phyloP scores from a whole-genome alignment of 2,113 vertebrate genomes.

The Calyptomena viridis region DNA sequence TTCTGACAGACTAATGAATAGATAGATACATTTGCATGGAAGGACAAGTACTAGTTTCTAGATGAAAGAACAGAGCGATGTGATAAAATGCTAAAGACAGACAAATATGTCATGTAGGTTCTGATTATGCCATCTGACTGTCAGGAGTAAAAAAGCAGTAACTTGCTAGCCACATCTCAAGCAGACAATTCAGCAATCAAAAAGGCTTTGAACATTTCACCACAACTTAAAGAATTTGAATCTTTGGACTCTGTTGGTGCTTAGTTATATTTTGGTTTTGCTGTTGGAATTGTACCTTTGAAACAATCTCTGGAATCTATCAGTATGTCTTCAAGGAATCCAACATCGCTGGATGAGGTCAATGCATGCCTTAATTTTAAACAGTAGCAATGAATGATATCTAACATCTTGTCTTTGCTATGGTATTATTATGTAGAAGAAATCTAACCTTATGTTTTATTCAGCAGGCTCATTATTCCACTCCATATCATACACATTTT shows the following conservation, averaged over 20 bases:
- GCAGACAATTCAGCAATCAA: neutral
- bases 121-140: conserved; percentile 31
- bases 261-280: neutral
- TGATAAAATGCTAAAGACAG: conserved; percentile 34
- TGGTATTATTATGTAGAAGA: neutral
- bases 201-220: conserved; percentile 17
- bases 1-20: conserved; percentile 62
- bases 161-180: neutral
- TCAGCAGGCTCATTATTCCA: neutral
- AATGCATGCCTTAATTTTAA: neutral
- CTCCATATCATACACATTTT: neutral
- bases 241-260: neutral
- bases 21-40: conserved; percentile 16
- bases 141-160: neutral
- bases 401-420: neutral
- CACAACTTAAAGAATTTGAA: conserved; percentile 19
- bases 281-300: neutral
- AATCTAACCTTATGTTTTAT: neutral
- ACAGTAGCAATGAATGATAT: neutral
- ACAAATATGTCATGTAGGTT: conserved; percentile 24
- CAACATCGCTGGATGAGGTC: neutral
- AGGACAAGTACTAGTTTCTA: conserved; percentile 40
- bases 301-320: neutral
- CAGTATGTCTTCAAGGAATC: neutral
- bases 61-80: neutral